phyloP scores from a whole-genome alignment of 2,113 vertebrate genomes.

The Girardinichthys multiradiatus region DNA sequence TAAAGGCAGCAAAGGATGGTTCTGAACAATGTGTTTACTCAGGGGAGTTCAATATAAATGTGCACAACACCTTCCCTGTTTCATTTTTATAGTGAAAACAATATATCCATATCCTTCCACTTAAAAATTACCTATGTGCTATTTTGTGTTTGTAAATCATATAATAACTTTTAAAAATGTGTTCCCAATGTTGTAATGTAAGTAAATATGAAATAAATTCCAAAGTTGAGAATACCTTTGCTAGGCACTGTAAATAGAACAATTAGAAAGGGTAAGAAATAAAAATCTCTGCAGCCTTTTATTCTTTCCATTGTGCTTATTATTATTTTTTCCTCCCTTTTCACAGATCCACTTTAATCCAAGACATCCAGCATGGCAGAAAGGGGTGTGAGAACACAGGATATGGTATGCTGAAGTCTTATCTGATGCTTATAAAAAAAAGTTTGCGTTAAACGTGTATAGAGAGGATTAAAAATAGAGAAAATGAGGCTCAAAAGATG shows the following conservation, averaged over 20 bases:
- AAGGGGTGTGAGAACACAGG: slow-evolving; percentile 83
- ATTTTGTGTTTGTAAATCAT: neutral
- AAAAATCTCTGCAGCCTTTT: neutral
- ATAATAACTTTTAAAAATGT: neutral
- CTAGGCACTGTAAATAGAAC: too few species aligned
- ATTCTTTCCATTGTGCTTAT: slow-evolving; percentile 7
- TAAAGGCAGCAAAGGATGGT: neutral
- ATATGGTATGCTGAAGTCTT: slow-evolving; percentile 73
- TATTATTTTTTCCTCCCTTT: slow-evolving; percentile 27
- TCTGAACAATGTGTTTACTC: neutral
- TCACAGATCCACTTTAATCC: slow-evolving; percentile 83
- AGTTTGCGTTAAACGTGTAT: slow-evolving; percentile 19
- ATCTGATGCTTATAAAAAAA: slow-evolving; percentile 7
- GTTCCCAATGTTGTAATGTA: neutral
- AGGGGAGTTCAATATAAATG: too few species aligned
- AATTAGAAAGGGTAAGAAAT: neutral
- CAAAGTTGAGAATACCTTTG: neutral
- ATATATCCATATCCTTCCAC: neutral
- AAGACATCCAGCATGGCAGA: slow-evolving; percentile 89
- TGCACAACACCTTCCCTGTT: too few species aligned
- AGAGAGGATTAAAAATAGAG: slow-evolving; percentile 58
- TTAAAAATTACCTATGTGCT: neutral
- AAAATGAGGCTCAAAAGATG: slow-evolving; percentile 32
- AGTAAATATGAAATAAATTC: neutral
- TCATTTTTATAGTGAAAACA: too few species aligned